Evolutionary conservation across 2,797 vertebrate species (phyloP), one percentile per base, ranked within the genome.

Genomic region (Taenioides sp.): DNA sequence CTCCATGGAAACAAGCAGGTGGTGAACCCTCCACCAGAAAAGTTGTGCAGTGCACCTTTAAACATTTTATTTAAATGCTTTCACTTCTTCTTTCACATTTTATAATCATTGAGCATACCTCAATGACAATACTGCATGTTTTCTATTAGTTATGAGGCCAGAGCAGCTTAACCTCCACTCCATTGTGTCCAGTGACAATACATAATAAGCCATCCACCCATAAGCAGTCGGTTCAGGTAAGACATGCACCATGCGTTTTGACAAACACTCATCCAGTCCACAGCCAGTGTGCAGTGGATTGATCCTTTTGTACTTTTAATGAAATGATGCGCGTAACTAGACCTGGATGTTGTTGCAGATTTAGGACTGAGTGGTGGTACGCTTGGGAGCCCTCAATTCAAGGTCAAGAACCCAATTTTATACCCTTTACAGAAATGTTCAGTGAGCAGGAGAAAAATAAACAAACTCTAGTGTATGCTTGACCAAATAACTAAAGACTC

Each of bases 171-270:
- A 92, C 92, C 94, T 94, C 90, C 84, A 84, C 82, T 75, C 92
- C 86, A 95, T 97, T 96, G 94, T 97, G 78, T 87, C 91, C 73
- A 84, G 86, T 87, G 91, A 98, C 95, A 97, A 97, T 96, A 93
- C 96, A 96, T 96, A 97, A 97, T 96, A 93, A 97, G 93, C 94
- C 89, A 89, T 94, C 94, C 94, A 92, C 90, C 92, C 91, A 95
- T 84, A 92, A 94, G 91, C 94, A 92, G 91, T 91, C 86, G 86
- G 92, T 92, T 92, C 91, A 92, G 93, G 89, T 83, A 66, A 78
- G 84, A 91, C 79, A 92, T 93, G 94, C 23, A 63, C 4, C 20
- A 71, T 57, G 28, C 59, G 72, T 81, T 80, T 49, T 81, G 62
- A 80, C 61, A 80, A 75, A 80, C 76, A 83, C 74, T 77, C 75